Evolutionary conservation across 1,140 invertebrate genomes (phyloP), one percentile per base, ranked within the genome.

Genomic region (Mesaphorura yosii): DNA sequence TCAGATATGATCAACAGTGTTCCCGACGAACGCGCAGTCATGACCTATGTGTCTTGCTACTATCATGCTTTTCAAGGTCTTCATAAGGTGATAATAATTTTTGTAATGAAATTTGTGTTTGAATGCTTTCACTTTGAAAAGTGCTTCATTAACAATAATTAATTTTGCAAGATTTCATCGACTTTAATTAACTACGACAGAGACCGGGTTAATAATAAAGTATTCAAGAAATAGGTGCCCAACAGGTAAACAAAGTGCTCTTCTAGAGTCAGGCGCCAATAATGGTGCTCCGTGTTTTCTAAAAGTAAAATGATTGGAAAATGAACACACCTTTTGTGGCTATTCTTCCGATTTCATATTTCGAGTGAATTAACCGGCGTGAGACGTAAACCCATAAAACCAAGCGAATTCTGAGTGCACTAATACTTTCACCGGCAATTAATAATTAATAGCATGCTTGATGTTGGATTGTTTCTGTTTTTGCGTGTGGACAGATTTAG

Each of bases 31-130:
- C 83, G 90, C 73, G 90, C 90, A 69, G 89, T 94, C 72, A 94
- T 95, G 90, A 95, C 91, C 68, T 95, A 95, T 73, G 90, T 95
- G 71, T 94, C 90, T 71, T 95, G 91, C 80, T 95, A 92, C 81
- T 95, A 95, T 78, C 91, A 95, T 77, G 91, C 91, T 71, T 94
- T 95, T 84, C 89, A 93, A 78, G 90, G 89, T 75, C 88, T 88
- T 66, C 88, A 92, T 76, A 88, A 94, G 89, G 90, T 95, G 79
- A 76, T n/a, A n/a, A n/a, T n/a, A n/a, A n/a, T n/a, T n/a, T n/a
- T 28, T 23, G 6, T 38, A 23, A 25, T 7, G 7, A 29, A 6
- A 31, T 34, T 20, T 3, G 45, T 4, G 45, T 51, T 7, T 51
- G 6, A 42, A 41, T 40, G 22, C 6, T 38, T 28, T 14, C 6